Conservation (phyloP, 2,888 invertebrate genomes). For the Lasioglossum zephyrum region DNA sequence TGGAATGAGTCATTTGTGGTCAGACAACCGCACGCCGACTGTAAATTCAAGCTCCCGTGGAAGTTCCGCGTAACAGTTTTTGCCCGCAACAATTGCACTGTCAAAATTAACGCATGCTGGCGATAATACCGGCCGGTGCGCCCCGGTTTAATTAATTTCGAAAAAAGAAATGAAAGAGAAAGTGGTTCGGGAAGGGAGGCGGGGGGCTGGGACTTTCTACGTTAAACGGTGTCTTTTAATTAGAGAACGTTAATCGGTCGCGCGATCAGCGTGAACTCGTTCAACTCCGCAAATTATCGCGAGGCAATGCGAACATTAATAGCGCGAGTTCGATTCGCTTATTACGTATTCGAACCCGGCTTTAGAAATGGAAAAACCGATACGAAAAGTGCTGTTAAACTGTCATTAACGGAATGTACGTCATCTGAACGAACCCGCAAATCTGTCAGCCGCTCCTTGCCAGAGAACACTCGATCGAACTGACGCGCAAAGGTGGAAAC, state of each 20-base stretch:
- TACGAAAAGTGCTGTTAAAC: conserved; percentile 1
- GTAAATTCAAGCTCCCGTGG: conserved; percentile 36
- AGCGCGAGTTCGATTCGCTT: conserved; percentile 5
- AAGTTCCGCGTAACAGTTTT: conserved; percentile 33
- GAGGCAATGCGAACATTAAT: background rate
- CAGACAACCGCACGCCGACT: conserved; percentile 27
- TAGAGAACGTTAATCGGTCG: conserved; percentile 18
- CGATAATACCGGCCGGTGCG: conserved; percentile 13
- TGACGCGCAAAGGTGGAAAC: background rate
- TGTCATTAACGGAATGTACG: background rate
- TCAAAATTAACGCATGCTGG: conserved; percentile 28
- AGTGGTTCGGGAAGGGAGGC: background rate
- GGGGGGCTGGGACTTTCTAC: background rate
- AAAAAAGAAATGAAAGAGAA: background rate
- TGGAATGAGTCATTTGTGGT: conserved; percentile 48
- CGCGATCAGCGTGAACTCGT: conserved; percentile 6
- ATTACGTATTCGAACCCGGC: background rate
- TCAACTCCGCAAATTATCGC: background rate
- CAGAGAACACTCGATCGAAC: background rate
- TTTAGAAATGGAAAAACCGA: conserved; percentile 7
- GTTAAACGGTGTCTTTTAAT: conserved; percentile 19
- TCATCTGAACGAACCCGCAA: background rate
- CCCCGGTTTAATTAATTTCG: conserved; percentile 25
- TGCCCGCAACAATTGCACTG: conserved; percentile 18
- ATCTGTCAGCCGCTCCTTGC: background rate